phyloP scores from a whole-genome alignment of 2,888 invertebrate species.

The Acronicta leporina region DNA sequence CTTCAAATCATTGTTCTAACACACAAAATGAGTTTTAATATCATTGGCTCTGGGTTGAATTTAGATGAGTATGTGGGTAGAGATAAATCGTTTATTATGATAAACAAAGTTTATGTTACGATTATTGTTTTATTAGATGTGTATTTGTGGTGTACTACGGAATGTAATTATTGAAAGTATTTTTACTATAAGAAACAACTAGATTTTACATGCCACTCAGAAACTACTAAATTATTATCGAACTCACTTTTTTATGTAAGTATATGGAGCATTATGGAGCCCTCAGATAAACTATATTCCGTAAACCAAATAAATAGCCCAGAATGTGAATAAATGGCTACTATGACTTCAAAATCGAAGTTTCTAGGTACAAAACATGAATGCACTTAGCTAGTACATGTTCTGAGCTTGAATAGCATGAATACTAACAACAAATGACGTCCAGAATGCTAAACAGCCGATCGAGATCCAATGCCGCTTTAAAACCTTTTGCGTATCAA shows the following conservation, averaged over 20 bases:
- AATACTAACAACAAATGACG: conserved; percentile 45
- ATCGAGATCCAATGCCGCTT: conserved; percentile 17
- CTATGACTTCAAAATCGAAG: conserved; percentile 21
- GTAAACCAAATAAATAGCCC: not conserved
- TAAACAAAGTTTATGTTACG: conserved; percentile 52
- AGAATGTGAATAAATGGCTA: not conserved
- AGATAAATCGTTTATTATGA: conserved; percentile 48
- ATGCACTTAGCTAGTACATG: conserved; percentile 23
- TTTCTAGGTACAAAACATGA: conserved; percentile 28
- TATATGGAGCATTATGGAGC: too few relatives aligned
- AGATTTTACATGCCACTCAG: too few relatives aligned
- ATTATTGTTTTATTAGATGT: conserved; percentile 53
- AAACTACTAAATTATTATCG: too few relatives aligned
- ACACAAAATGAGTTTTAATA: conserved; percentile 27
- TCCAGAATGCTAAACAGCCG: conserved; percentile 47
- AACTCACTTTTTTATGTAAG: too few relatives aligned
- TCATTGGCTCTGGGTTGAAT: conserved; percentile 19
- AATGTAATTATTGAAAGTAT: conserved; percentile 43
- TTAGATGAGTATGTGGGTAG: conserved; percentile 30
- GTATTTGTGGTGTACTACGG: conserved; percentile 38
- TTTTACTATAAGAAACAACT: conserved; percentile 28
- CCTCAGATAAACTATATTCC: not conserved
- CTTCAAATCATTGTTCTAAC: conserved; percentile 17
- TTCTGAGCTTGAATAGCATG: conserved; percentile 30
- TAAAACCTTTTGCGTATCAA: conserved; percentile 24